These are phyloP conservation scores for Psococerastis gibbosa DNA, from an alignment of 2,888 invertebrate species.

Conservation along the genomic window DNA sequence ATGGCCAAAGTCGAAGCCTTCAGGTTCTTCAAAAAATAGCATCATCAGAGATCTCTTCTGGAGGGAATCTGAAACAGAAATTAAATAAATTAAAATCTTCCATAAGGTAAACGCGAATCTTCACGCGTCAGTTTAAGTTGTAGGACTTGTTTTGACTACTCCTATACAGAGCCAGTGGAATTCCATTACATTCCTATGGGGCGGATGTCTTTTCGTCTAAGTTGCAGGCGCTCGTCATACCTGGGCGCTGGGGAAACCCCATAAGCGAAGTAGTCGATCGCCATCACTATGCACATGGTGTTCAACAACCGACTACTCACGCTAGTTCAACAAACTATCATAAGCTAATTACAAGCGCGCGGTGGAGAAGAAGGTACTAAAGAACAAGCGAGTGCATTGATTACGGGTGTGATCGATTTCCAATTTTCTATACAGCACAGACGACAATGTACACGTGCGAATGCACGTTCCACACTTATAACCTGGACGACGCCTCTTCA, in stretches of 20 bases:
- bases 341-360: background rate
- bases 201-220: conserved; percentile 3
- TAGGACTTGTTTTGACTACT: conserved; percentile 9
- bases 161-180: conserved; percentile 2
- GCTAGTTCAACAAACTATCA: background rate
- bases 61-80: conserved; percentile 10
- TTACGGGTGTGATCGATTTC: too few species aligned
- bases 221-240: conserved; percentile 1
- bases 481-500: background rate
- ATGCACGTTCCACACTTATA: background rate
- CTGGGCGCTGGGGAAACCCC: background rate
- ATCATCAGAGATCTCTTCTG: conserved; percentile 10
- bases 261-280: background rate
- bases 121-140: background rate
- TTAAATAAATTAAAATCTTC: background rate
- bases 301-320: background rate
- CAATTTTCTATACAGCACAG: too few species aligned
- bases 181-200: conserved; percentile 1
- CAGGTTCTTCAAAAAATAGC: conserved; percentile 10
- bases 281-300: background rate
- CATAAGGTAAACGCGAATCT: conserved; percentile 4
- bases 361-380: background rate
- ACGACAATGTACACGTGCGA: too few species aligned
- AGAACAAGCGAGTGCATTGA: background rate
- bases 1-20: conserved; percentile 8